A percentile compares a stretch with the other conserved stretches of the same genome.
Conservation (phyloP, 2,888 invertebrate genomes). For the Lamellibrachia satsuma region DNA sequence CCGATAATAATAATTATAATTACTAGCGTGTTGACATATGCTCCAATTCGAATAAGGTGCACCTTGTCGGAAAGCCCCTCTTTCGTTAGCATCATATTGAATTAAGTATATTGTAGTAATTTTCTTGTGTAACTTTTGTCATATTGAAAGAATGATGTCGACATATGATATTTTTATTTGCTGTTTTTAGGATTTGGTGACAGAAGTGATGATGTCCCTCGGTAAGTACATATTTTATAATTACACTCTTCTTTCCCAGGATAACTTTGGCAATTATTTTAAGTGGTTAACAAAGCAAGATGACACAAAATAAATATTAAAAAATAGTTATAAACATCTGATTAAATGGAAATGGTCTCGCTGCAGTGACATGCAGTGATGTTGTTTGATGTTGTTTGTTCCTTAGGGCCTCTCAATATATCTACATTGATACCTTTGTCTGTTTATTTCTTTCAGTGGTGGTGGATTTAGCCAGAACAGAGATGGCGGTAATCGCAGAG, state of each 20-base stretch:
- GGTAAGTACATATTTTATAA: background rate
- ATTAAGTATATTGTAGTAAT: background rate
- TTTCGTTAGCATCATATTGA: background rate
- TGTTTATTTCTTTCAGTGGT: slow-evolving; percentile 18
- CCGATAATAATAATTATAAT: too few species aligned
- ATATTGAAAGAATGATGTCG: background rate
- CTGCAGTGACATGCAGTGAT: too few species aligned
- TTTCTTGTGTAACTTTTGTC: background rate
- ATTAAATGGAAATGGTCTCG: too few species aligned
- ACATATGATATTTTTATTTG: background rate
- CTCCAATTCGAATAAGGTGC: too few species aligned
- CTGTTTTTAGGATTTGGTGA: slow-evolving; percentile 18
- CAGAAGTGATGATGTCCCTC: slow-evolving; percentile 5
- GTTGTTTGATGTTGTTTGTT: too few species aligned
- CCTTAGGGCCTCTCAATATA: background rate
- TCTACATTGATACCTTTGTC: too few species aligned
- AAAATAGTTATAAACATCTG: too few species aligned
- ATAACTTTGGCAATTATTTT: background rate
- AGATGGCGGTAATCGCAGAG: slow-evolving; percentile 35
- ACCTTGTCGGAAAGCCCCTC: too few species aligned
- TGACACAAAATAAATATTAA: too few species aligned
- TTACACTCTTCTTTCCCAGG: background rate
- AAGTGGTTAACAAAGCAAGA: background rate
- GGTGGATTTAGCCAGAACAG: slow-evolving; percentile 45
- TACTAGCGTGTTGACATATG: too few species aligned